A percentile compares a stretch with the other conserved stretches of the same genome.
Evolutionary conservation across 2,888 invertebrate genomes (phyloP).

Genomic region (Acronicta aceris): DNA sequence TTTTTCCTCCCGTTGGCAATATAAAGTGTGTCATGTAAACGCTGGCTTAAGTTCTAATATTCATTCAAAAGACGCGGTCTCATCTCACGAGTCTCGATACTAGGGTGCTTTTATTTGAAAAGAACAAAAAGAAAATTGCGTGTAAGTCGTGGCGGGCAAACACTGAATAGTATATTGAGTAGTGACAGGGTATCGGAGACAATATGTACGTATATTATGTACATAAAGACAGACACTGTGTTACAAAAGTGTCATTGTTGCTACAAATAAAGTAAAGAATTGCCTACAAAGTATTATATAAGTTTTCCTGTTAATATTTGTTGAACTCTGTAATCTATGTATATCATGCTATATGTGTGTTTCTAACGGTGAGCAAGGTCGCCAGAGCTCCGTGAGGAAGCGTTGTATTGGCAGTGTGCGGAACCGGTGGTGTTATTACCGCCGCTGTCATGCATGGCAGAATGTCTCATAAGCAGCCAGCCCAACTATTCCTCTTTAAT

Average conservation of each 20-base stretch:
- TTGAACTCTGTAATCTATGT: slow-evolving; percentile 38
- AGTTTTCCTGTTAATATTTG: slow-evolving; percentile 32
- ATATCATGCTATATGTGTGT: no score
- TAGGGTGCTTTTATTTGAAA: slow-evolving; percentile 46
- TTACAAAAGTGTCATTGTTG: slow-evolving; percentile 33
- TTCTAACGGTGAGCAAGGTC: no score
- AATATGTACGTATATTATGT: slow-evolving; percentile 24
- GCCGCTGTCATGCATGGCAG: no score
- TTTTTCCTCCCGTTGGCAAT: slow-evolving; percentile 43
- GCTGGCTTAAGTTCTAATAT: slow-evolving; percentile 43
- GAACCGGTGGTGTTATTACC: no score
- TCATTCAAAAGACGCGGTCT: slow-evolving; percentile 48
- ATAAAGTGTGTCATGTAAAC: slow-evolving; percentile 38
- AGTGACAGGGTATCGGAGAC: slow-evolving; percentile 33
- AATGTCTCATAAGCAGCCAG: no score
- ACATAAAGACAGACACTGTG: slow-evolving; percentile 2
- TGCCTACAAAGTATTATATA: slow-evolving; percentile 35
- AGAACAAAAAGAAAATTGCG: slow-evolving; percentile 53
- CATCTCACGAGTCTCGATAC: slow-evolving; percentile 31
- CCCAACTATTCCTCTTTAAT: no score
- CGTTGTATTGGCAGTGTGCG: no score
- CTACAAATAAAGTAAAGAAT: slow-evolving; percentile 28
- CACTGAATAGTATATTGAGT: slow-evolving; percentile 59
- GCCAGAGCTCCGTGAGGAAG: no score
- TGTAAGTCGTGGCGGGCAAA: slow-evolving; percentile 52